Conservation (phyloP, 2,797 vertebrate genomes). For the Anguilla megastoma region DNA sequence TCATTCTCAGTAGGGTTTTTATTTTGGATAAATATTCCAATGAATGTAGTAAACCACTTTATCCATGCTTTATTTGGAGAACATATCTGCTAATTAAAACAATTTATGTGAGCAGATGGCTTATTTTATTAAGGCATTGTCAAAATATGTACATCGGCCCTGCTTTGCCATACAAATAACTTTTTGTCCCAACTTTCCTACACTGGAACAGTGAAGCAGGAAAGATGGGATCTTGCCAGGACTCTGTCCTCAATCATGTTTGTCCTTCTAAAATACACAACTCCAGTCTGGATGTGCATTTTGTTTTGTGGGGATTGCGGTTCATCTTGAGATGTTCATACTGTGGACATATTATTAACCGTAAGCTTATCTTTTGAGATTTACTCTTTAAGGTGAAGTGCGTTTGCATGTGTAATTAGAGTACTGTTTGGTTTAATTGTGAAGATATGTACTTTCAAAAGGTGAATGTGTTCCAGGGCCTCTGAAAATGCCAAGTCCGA, state of each 20-base stretch:
- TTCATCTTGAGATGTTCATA: neutral
- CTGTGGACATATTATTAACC: neutral
- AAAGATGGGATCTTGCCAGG: neutral
- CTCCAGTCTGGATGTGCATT: neutral
- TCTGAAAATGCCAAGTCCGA: conserved; percentile 5
- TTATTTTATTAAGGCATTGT: neutral
- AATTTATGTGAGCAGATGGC: neutral
- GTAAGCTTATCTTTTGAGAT: neutral
- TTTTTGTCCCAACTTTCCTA: neutral
- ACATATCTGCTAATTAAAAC: neutral
- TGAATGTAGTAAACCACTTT: neutral
- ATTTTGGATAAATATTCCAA: neutral
- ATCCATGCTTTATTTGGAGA: neutral
- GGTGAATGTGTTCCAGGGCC: conserved; percentile 2
- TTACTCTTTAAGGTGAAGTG: neutral
- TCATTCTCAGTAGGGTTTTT: neutral
- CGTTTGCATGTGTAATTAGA: neutral
- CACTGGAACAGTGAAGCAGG: neutral
- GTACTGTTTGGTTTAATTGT: neutral
- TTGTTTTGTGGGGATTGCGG: neutral
- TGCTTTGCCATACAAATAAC: neutral
- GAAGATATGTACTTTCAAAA: conserved; percentile 14
- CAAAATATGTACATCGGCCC: neutral
- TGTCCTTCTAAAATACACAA: neutral
- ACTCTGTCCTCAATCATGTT: neutral